Evolutionary conservation across 2,113 vertebrate species (phyloP), one percentile per base, ranked within the genome.

Genomic region (Cepphus grylle): DNA sequence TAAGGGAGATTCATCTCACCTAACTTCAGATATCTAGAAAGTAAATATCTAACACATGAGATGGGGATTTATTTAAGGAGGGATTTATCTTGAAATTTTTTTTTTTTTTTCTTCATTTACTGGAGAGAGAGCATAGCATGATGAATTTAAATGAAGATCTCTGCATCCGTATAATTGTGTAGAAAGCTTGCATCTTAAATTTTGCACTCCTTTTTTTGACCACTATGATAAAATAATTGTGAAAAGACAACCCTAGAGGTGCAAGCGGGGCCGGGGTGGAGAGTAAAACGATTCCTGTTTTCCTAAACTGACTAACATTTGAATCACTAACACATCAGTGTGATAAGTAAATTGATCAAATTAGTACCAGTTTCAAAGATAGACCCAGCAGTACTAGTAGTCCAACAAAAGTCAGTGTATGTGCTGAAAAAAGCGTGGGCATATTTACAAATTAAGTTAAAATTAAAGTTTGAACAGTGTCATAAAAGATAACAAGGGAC

Each of bases 201-300:
- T 78, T 80, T 81, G 4, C 15, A 4, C 19, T 90, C 42, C 13
- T 59, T 56, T 55, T 74, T 74, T 86, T 1, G 1, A 7, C 19
- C 8, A 21, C 34, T 56, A 26, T 71, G 20, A 59, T 61, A 66
- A 87, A 79, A 45, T 23, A 2, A 0, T 22, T 34, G 8, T 78
- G 32, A 79, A 86, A 87, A 62, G 4, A 23, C 25, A 9, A 18
- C 29, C 29, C 7, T 50, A 50, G 27, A 85, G 26, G 30, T 22
- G 62, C n/a, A 71, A 81, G 2, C 5, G 43, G 26, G 7, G 30
- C 6, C 1, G 8, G 11, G 19, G 7, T 9, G 2, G 8, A 3
- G 6, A 29, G 8, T 45, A 42, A 63, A 55, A 42, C 8, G 65
- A 36, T 32, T 77, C 12, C 23, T 36, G 1, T 74, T 81, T 78